Evolutionary conservation across 2,113 vertebrate species (phyloP).

Genomic region (Panthera leo): DNA sequence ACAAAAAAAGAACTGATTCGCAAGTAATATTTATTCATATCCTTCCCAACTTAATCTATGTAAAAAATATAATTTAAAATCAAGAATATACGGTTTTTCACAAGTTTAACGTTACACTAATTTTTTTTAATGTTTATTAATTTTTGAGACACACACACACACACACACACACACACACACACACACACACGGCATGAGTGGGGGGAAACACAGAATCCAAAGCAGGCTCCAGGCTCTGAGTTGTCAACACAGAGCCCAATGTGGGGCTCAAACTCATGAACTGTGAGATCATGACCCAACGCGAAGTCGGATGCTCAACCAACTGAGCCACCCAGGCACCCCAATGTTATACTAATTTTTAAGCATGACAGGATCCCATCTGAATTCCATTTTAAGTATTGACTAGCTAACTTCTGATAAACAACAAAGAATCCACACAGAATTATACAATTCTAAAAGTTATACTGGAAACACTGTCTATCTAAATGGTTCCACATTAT

Average conservation of each 20-base stretch:
- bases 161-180: too few relatives aligned
- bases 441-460: conserved; percentile 13
- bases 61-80: conserved; percentile 9
- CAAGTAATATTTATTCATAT: conserved; percentile 33
- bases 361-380: neutral
- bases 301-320: too few relatives aligned
- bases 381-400: conserved; percentile 38
- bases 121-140: neutral
- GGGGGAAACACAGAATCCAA: too few relatives aligned
- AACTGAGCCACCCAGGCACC: too few relatives aligned
- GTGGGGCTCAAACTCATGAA: too few relatives aligned
- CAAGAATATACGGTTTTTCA: conserved; percentile 1
- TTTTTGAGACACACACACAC: too few relatives aligned
- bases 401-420: conserved; percentile 37
- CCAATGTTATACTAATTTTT: neutral
- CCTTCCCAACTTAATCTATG: conserved; percentile 4
- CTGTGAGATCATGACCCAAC: too few relatives aligned
- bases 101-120: neutral
- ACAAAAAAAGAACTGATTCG: neutral
- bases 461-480: conserved; percentile 6
- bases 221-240: too few relatives aligned
- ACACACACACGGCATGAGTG: too few relatives aligned
- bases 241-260: too few relatives aligned
- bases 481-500: neutral
- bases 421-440: neutral